phyloP scores from a whole-genome alignment of 2,797 vertebrate genomes.

The Gambelia wislizenii region DNA sequence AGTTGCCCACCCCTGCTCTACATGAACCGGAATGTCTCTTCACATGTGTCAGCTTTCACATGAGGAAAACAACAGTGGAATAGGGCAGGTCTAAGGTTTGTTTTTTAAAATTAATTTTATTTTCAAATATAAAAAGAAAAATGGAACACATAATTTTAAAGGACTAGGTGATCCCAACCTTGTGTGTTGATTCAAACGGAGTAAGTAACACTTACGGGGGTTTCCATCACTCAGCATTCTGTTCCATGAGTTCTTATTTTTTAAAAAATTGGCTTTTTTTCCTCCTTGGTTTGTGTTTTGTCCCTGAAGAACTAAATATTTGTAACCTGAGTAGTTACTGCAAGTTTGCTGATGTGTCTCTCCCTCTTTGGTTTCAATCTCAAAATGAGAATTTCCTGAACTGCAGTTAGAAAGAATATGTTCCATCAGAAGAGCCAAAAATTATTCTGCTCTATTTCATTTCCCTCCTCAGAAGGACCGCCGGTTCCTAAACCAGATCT shows the following conservation, averaged over 20 bases:
- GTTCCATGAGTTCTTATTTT: background rate
- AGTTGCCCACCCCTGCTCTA: no score
- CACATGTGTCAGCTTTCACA: no score
- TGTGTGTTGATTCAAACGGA: no score
- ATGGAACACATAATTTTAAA: no score
- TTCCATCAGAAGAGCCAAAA: no score
- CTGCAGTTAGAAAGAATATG: background rate
- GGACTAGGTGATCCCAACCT: no score
- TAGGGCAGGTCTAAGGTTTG: no score
- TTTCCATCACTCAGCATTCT: background rate
- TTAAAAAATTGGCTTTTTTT: background rate
- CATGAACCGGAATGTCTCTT: no score
- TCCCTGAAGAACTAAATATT: background rate
- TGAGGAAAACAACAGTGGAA: no score
- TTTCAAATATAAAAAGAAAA: no score
- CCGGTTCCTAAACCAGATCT: slow-evolving; percentile 18
- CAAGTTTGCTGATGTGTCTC: background rate
- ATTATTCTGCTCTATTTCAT: background rate
- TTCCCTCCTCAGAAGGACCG: background rate
- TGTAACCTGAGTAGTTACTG: background rate
- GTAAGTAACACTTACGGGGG: no score
- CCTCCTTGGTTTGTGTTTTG: background rate
- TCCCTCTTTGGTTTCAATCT: background rate
- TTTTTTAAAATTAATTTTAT: no score
- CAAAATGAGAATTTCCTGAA: background rate